Evolutionary conservation across 92 coral and sea anemone genomes (phyloP), one percentile per base, ranked within the genome.

Genomic region (Anthopleura xanthogrammica): DNA sequence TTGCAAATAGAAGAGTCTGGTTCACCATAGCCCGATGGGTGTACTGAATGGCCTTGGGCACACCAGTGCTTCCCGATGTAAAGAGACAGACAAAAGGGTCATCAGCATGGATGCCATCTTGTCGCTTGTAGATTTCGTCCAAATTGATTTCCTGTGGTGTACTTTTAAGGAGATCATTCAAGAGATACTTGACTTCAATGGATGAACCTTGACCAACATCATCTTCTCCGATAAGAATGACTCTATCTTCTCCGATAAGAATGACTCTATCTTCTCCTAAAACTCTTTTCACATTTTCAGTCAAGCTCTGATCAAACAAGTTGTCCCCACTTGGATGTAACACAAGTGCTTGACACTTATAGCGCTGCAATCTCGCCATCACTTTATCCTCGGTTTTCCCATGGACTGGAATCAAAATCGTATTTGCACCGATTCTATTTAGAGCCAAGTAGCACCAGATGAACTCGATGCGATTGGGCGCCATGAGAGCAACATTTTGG

Each of bases 1-100:
- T 52, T 19, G 80, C 85, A 20, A 73, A 76, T 14, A 85, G 52
- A 68, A 55, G 40, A 6, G 81, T 13, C 39, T 57, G 40, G 57
- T 62, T 86, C 24, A 80, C 81, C 19, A 74, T 72, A 23, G 58
- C 85, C 16, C 75, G 89, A 79, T 86, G 85, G 46, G 85, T 80
- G 60, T 72, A 86, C 80, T 77, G 83, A 60, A 80, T 55, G 8
- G 85, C 82, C 76, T 86, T 86, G 16, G 85, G 88, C 17, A 43
- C 16, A 72, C 88, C 88, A 24, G 85, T 86, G 88, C 88, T 86
- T 14, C 88, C 88, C 74, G 88, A 86, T 55, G 88, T 79, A 46
- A 58, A 79, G 3, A 79, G 40, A 17, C 60, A 40, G 7, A 79
- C 70, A 2, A 22, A 5, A 62, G 70, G 70, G 24, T 62, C 70